Evolutionary conservation across 2,888 invertebrate genomes (phyloP), one percentile per base, ranked within the genome.

Genomic region (Troides helena): DNA sequence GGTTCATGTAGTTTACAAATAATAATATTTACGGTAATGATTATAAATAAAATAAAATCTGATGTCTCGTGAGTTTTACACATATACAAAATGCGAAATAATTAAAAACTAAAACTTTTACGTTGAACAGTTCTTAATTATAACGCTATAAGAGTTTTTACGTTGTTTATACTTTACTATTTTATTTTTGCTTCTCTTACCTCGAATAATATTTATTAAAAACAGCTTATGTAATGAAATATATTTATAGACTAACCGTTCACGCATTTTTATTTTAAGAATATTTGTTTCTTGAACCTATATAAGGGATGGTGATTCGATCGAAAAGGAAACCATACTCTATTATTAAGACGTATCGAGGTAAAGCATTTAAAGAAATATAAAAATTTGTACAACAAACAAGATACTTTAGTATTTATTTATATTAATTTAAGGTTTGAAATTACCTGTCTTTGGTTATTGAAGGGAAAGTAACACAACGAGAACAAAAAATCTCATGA

Each of bases 401-500:
- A 39, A 60, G 23, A 50, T 17, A 62, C 62, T 57, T 12, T 67
- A 62, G 4, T 10, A 62, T 65, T 5, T 58, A 65, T 25, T 23
- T 0, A 8, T 10, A 50, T 56, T 2, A 30, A 0, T 7, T 7
- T 71, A 71, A 69, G 70, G 65, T 68, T n/a, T 65, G 72, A 72
- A 66, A 70, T 74, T 64, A 58, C 72, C 68, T 39, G 67, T 53
- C 30, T 67, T 64, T 25, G 10, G 46, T 72, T 70, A 71, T 65
- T 70, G 68, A 66, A 68, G 74, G 74, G 76, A 78, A 78, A 74
- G 74, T 76, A 73, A 64, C 72, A 64, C 72, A 65, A 77, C 77
- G 77, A 80, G 30, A 53, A 43, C 62, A 82, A 81, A 82, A 79
- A 69, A 72, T 73, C 72, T 77, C 75, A 74, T 76, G 76, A 78